These are phyloP conservation scores for Chironomus riparius DNA, from an alignment of 2,888 invertebrate species.

Conservation along the genomic window DNA sequence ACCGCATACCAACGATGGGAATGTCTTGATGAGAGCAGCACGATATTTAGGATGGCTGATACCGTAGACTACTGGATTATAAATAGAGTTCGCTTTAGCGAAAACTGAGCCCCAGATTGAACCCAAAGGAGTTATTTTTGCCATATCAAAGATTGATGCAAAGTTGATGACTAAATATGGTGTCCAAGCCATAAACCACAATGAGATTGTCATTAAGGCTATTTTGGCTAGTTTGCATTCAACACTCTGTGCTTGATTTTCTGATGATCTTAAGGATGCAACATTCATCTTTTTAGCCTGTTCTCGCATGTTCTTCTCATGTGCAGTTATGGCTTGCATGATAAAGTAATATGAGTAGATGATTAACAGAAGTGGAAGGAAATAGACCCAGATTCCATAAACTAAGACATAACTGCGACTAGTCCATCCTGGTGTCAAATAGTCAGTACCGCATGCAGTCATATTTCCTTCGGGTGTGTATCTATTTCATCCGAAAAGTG, in stretches of 20 bases:
- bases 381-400: slow-evolving; percentile 45
- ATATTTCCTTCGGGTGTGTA: slow-evolving; percentile 61
- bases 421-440: slow-evolving; percentile 46
- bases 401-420: slow-evolving; percentile 49
- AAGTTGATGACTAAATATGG: slow-evolving; percentile 79
- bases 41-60: slow-evolving; percentile 79
- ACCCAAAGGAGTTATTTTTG: slow-evolving; percentile 64
- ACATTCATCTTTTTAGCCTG: slow-evolving; percentile 94
- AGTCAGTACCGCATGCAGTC: slow-evolving; percentile 55
- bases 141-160: slow-evolving; percentile 66
- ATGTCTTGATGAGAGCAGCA: slow-evolving; percentile 43
- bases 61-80: slow-evolving; percentile 85
- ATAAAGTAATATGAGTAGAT: slow-evolving; percentile 29
- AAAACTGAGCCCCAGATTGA: slow-evolving; percentile 87
- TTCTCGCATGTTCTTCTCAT: slow-evolving; percentile 78
- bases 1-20: slow-evolving; percentile 8
- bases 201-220: slow-evolving; percentile 77
- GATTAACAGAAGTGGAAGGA: slow-evolving; percentile 26
- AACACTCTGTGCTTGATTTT: slow-evolving; percentile 67
- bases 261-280: slow-evolving; percentile 70
- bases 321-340: slow-evolving; percentile 63
- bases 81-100: slow-evolving; percentile 84
- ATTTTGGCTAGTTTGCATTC: slow-evolving; percentile 85
- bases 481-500: slow-evolving; percentile 54
- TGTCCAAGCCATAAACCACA: slow-evolving; percentile 92